Conservation (phyloP, 2,113 vertebrate species). For the Neomonachus schauinslandi region DNA sequence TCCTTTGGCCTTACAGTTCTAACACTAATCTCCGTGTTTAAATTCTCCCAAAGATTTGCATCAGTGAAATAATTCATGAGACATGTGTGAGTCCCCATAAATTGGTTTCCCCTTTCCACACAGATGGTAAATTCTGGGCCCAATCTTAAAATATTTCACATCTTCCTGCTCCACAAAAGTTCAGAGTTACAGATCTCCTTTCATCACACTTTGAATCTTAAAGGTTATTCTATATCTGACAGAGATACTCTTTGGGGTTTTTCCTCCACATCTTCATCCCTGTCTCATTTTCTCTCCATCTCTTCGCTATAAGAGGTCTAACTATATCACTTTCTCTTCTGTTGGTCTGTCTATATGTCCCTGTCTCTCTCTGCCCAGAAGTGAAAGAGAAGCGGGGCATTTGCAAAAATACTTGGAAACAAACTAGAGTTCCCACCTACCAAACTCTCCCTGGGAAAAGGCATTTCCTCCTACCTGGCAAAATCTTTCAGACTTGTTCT, state of each 20-base stretch:
- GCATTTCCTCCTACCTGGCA: slow-evolving; percentile 70
- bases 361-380: not conserved
- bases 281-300: not conserved
- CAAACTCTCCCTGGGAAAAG: not conserved
- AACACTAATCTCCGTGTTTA: not conserved
- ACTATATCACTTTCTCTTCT: not conserved
- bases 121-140: not conserved
- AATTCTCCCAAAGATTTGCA: not conserved
- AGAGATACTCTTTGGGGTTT: not conserved
- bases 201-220: not conserved
- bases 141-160: not conserved
- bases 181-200: not conserved
- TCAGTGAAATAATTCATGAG: not conserved
- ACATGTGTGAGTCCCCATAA: not conserved
- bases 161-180: not conserved
- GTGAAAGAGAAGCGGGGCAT: not conserved
- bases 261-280: not conserved
- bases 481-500: not conserved
- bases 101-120: not conserved
- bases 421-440: not conserved
- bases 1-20: not conserved
- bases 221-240: not conserved
- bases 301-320: not conserved
- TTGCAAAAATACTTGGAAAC: slow-evolving; percentile 3
- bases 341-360: not conserved